Evolutionary conservation across 2,888 invertebrate genomes (phyloP), one percentile per base, ranked within the genome.

Genomic region (Syritta pipiens): DNA sequence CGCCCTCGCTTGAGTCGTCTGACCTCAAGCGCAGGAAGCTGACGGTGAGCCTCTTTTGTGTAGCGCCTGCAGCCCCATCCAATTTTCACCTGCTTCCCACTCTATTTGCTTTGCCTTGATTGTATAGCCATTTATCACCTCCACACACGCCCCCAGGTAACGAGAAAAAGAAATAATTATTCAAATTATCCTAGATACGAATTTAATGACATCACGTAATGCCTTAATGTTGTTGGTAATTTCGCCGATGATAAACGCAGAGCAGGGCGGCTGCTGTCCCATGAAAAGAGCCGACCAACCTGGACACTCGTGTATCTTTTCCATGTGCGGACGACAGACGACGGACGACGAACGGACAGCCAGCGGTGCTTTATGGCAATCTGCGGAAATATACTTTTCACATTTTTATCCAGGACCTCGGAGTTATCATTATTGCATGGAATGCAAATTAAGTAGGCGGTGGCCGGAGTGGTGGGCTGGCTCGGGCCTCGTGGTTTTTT

Each of bases 181-280:
- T 74, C 57, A 79, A 68, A 68, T 74, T 79, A 74, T 74, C 74
- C 74, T 62, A 67, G 79, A 74, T 74, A 79, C 51, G 74, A 74
- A 62, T 79, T 79, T 79, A 79, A 79, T 79, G 74, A 68, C 57
- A 79, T 67, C 74, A 74, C 79, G 79, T 74, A 62, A 67, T 62
- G 37, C 72, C 67, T 74, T 74, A 74, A 79, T 68, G 67, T 44
- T 57, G 55, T 20, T 42, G 57, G 74, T 57, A 62, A 68, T 68
- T 79, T 62, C 60, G 49, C 74, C 67, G 48, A 49, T 48, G 74
- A 67, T n/a, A n/a, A n/a, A n/a, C n/a, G n/a, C n/a, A n/a, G n/a
- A 57, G 35, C 30, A 35, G 40, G n/a, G 53, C 3, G 6, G 20
- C n/a, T n/a, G n/a, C n/a, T n/a, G n/a, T n/a, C n/a, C n/a, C n/a